These are phyloP conservation scores for Patella caerulea DNA, from an alignment of 2,888 invertebrate genomes.

Conservation along the genomic window DNA sequence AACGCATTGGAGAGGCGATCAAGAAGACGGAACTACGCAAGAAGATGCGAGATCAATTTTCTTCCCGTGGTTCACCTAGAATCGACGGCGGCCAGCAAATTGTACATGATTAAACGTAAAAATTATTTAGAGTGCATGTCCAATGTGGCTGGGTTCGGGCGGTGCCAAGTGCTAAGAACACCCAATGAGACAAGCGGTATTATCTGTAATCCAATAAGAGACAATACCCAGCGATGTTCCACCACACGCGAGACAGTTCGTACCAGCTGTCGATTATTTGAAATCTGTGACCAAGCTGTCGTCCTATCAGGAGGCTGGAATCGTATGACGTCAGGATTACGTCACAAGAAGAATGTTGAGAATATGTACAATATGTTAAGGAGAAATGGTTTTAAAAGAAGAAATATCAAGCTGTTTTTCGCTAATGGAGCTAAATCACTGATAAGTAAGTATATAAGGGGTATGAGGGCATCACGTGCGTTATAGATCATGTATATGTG, in stretches of 20 bases:
- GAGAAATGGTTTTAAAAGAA: conserved; percentile 72
- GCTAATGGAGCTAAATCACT: conserved; percentile 72
- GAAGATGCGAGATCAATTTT: conserved; percentile 73
- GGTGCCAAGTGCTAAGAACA: conserved; percentile 70
- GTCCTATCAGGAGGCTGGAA: conserved; percentile 75
- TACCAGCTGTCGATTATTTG: conserved; percentile 72
- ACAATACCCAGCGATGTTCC: conserved; percentile 72
- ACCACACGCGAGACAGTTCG: conserved; percentile 69
- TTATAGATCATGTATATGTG: too few species aligned
- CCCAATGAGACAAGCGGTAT: conserved; percentile 68
- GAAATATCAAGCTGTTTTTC: conserved; percentile 74
- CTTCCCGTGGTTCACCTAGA: conserved; percentile 72
- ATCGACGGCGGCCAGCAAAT: conserved; percentile 37
- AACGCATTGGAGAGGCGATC: conserved; percentile 68
- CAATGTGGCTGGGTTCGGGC: conserved; percentile 66
- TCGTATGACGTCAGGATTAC: conserved; percentile 68
- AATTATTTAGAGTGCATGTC: conserved; percentile 64
- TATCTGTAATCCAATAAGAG: conserved; percentile 72
- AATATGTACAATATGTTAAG: conserved; percentile 71
- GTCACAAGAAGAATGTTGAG: conserved; percentile 68
- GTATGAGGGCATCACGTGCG: too few species aligned
- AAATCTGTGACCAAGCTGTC: conserved; percentile 74
- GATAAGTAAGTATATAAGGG: conserved; percentile 53
- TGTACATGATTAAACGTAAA: conserved; percentile 40
- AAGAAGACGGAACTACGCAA: conserved; percentile 62